Evolutionary conservation across 2,888 invertebrate genomes (phyloP), one percentile per base, ranked within the genome.

Genomic region (Capitulum mitella): DNA sequence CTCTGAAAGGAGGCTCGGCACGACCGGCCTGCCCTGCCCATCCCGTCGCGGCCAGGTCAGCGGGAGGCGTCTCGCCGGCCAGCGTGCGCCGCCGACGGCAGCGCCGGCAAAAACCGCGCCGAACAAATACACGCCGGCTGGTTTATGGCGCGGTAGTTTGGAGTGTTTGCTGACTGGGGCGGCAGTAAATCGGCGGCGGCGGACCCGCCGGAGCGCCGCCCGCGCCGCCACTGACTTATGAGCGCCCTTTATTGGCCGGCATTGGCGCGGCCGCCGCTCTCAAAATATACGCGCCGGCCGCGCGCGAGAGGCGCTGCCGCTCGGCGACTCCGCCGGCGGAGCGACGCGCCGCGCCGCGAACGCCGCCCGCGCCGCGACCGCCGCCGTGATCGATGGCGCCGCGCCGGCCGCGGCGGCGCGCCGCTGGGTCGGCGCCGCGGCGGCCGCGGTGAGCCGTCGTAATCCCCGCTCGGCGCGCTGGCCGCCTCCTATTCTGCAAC

Each of bases 141-240:
- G 64, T 64, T 64, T 64, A 64, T 64, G 64, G 64, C 34, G 64
- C 64, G 64, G 64, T 64, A 64, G 64, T 64, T 64, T 64, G 64
- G 64, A 64, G 64, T 64, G 64, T 64, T 64, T 64, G 64, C 64
- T 64, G 64, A 64, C 64, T 32, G 34, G 64, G 34, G 34, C 5
- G 19, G 64, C 64, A 14, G 64, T 64, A 64, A 64, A 64, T 64
- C 64, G 64, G 34, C 32, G 34, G 6, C 58, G 64, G 34, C 19
- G 32, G n/a, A 29, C 10, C 58, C 58, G 58, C n/a, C 29, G n/a
- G 58, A 10, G n/a, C n/a, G 51, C 58, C 29, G 58, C 29, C 58
- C n/a, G 10, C n/a, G 1, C 34, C 34, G 10, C 19, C 16, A 34
- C 34, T 64, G 64, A 64, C 64, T 64, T 64, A 64, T 64, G 64